Percentiles rank a stretch among this genome's conserved stretches.
phyloP scores from a whole-genome alignment of 2,797 vertebrate species.

The Urocyon cinereoargenteus region DNA sequence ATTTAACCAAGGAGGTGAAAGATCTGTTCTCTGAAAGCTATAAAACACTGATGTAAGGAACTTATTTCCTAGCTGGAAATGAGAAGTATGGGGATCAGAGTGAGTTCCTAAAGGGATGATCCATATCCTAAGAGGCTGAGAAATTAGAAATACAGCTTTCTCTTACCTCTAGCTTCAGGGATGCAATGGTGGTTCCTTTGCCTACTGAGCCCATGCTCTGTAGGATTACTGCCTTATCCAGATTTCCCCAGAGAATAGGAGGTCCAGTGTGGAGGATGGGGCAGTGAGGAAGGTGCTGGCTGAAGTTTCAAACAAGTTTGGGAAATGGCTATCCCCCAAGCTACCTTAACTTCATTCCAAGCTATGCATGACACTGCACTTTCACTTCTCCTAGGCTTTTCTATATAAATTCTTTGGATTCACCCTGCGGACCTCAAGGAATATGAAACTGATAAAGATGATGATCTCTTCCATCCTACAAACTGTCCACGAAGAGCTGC shows the following conservation, averaged over 20 bases:
- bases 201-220: too few species aligned
- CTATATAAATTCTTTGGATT: slow-evolving; percentile 65
- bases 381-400: slow-evolving; percentile 10
- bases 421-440: background rate
- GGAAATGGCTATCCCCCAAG: background rate
- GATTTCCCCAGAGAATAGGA: background rate
- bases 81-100: background rate
- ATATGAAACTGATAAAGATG: background rate
- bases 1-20: background rate
- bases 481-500: background rate
- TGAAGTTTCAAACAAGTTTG: background rate
- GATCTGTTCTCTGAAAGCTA: background rate
- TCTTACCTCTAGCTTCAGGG: background rate
- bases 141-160: background rate
- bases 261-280: background rate
- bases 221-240: background rate
- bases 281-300: background rate
- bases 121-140: background rate
- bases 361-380: background rate
- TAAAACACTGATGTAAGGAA: background rate
- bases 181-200: too few species aligned
- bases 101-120: background rate
- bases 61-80: background rate
- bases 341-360: background rate
- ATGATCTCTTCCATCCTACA: background rate